Conservation (phyloP, 2,888 invertebrate genomes). For the Ochropacha duplaris region DNA sequence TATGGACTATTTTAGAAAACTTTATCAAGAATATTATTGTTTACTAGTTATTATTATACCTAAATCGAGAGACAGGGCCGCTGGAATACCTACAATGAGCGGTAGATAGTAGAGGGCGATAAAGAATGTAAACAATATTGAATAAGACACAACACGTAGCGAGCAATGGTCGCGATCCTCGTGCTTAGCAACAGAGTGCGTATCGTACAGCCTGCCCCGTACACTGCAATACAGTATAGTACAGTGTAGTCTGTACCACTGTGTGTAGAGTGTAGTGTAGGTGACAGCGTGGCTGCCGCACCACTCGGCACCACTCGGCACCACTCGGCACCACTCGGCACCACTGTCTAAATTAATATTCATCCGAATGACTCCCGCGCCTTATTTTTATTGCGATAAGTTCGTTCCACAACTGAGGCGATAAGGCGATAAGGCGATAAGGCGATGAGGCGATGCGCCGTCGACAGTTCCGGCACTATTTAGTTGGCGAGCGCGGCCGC, state of each 20-base stretch:
- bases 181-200: constrained; percentile 27
- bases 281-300: constrained; percentile 4
- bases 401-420: constrained; percentile 43
- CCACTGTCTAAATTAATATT: constrained; percentile 30
- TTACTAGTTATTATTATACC: too few relatives aligned
- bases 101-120: too few relatives aligned
- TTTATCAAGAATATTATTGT: too few relatives aligned
- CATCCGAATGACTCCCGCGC: constrained; percentile 18
- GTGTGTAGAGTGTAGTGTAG: background rate
- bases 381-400: constrained; percentile 53
- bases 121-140: too few relatives aligned
- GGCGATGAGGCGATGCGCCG: constrained; percentile 7
- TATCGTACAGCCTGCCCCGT: too few relatives aligned
- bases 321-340: too few relatives aligned
- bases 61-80: too few relatives aligned
- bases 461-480: constrained; percentile 46
- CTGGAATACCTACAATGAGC: background rate
- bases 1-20: too few relatives aligned
- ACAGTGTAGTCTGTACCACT: constrained; percentile 14
- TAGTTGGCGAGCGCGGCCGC: too few relatives aligned
- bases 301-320: too few relatives aligned
- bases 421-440: constrained; percentile 45
- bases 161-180: constrained; percentile 30
- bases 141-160: constrained; percentile 15
- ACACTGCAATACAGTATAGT: too few relatives aligned